phyloP scores from a whole-genome alignment of 1,140 invertebrate species.

The Tigriopus japonicus region DNA sequence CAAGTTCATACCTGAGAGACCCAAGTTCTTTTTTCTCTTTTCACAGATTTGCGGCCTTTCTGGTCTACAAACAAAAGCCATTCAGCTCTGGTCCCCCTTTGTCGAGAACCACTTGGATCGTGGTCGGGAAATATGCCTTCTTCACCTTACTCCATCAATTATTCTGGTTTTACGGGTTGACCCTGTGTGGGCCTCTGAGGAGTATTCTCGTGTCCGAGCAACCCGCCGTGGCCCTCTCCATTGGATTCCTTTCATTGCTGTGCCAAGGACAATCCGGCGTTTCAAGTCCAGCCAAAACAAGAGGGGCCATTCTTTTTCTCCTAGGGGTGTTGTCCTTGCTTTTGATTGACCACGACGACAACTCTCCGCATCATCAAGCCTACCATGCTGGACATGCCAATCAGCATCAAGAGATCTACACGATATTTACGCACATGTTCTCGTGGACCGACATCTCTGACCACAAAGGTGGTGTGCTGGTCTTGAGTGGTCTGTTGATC shows the following conservation, averaged over 20 bases:
- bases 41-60: constrained; percentile 24
- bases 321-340: constrained; percentile 26
- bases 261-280: constrained; percentile 21
- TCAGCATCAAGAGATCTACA: constrained; percentile 23
- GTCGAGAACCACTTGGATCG: constrained; percentile 25
- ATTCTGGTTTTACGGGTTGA: constrained; percentile 29
- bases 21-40: background rate
- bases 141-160: constrained; percentile 24
- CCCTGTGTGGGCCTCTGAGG: constrained; percentile 27
- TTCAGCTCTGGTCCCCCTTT: constrained; percentile 24
- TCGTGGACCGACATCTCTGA: constrained; percentile 27
- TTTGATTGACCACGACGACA: constrained; percentile 29
- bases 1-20: no score
- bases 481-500: constrained; percentile 26
- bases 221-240: constrained; percentile 24
- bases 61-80: constrained; percentile 28
- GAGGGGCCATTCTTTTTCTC: constrained; percentile 28
- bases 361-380: constrained; percentile 17
- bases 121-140: constrained; percentile 25
- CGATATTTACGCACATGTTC: constrained; percentile 24
- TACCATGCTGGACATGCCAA: constrained; percentile 24
- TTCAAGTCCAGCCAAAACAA: constrained; percentile 22
- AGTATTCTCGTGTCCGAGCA: constrained; percentile 29
- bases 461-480: constrained; percentile 30
- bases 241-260: constrained; percentile 27